These are phyloP conservation scores for Nymphicus hollandicus DNA, from an alignment of 2,113 vertebrate genomes.

Conservation along the genomic window DNA sequence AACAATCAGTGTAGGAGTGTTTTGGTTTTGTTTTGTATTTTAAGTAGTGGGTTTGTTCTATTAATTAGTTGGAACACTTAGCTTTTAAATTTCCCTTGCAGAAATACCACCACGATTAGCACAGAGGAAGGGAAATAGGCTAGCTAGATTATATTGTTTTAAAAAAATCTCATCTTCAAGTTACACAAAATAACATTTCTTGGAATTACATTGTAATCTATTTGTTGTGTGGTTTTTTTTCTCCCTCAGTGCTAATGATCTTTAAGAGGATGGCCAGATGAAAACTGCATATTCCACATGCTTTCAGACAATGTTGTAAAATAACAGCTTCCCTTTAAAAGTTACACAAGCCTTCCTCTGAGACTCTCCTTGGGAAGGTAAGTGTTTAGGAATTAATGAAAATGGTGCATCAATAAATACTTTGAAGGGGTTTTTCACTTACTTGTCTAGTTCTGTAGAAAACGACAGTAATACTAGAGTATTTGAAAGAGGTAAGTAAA, in stretches of 20 bases:
- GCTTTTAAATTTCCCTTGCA: not conserved
- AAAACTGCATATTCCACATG: not conserved
- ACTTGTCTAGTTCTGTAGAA: not conserved
- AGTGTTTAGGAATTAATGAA: not conserved
- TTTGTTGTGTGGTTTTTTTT: not conserved
- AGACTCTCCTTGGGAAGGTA: not conserved
- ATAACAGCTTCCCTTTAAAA: not conserved
- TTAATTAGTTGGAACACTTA: not conserved
- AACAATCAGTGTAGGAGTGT: conserved; percentile 6
- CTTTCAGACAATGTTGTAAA: not conserved
- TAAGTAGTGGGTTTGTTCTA: not conserved
- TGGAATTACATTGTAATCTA: not conserved
- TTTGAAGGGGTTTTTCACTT: not conserved
- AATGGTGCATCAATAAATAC: not conserved
- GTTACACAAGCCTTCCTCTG: not conserved
- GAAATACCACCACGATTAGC: not conserved
- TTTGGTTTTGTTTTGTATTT: not conserved
- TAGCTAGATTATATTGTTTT: not conserved
- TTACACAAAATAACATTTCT: not conserved
- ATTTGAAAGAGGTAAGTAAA: not conserved
- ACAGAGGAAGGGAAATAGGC: not conserved
- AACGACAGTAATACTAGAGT: not conserved
- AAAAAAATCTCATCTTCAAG: not conserved
- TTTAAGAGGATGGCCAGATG: not conserved
- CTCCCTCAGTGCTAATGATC: not conserved